phyloP scores from a whole-genome alignment of 2,113 vertebrate species.

The Pelvicachromis taeniatus region DNA sequence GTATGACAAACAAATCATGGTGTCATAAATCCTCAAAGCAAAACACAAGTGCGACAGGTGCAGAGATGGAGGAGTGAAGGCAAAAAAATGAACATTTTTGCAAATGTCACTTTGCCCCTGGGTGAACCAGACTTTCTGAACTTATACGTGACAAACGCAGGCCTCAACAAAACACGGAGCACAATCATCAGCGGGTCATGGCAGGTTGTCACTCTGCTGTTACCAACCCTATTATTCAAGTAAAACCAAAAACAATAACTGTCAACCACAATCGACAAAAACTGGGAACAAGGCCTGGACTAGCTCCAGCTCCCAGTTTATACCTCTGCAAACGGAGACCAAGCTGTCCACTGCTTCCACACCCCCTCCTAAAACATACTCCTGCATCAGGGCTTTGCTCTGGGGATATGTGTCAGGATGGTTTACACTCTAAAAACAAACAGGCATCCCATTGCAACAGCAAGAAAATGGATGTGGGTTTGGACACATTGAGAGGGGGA shows the following conservation, averaged over 20 bases:
- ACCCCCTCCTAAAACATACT: not conserved
- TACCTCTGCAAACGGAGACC: conserved; percentile 2
- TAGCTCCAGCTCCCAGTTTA: not conserved
- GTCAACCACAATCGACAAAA: conserved; percentile 23
- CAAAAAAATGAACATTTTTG: not conserved
- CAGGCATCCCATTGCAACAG: conserved; percentile 47
- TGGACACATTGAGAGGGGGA: conserved; percentile 15
- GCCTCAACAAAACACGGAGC: not conserved
- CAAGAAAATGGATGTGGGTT: conserved; percentile 57
- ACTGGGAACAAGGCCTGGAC: conserved; percentile 27
- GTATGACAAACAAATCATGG: conserved; percentile 29
- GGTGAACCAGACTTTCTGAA: not conserved
- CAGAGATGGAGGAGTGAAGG: not conserved
- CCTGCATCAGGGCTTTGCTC: conserved; percentile 27
- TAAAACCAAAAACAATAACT: conserved; percentile 45
- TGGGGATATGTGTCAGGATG: conserved; percentile 42
- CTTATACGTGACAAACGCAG: not conserved
- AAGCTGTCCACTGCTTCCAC: not conserved
- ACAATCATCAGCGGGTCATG: not conserved
- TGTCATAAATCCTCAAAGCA: conserved; percentile 32
- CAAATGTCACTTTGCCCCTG: not conserved
- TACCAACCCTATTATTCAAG: conserved; percentile 26
- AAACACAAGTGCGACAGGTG: conserved; percentile 30
- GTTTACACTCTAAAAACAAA: conserved; percentile 62
- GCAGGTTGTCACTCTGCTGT: not conserved